A percentile compares a stretch with the other conserved stretches of the same genome.
These are phyloP conservation scores for Pyrochroa serraticornis DNA, from an alignment of 2,888 invertebrate genomes.

Conservation along the genomic window DNA sequence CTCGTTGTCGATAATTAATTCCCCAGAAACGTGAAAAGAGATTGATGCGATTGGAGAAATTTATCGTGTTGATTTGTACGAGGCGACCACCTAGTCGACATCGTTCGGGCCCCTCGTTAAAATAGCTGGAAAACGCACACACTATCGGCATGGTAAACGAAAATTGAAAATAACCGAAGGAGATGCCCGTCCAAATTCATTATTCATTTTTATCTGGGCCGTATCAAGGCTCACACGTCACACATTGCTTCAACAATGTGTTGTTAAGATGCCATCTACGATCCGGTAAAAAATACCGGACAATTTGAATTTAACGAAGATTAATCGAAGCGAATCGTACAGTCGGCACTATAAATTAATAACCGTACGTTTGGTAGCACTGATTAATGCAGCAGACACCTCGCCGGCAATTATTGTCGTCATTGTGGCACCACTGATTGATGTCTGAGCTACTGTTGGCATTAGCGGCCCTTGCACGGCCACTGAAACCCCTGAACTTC, in stretches of 20 bases:
- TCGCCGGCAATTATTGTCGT: constrained; percentile 47
- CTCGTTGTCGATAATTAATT: constrained; percentile 10
- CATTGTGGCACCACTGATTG: constrained; percentile 47
- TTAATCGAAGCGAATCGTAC: constrained; percentile 51
- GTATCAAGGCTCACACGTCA: constrained; percentile 47
- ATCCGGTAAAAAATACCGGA: constrained; percentile 45
- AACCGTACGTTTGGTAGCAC: constrained; percentile 42
- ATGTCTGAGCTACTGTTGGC: constrained; percentile 34
- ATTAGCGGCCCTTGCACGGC: no score
- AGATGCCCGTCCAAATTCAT: constrained; percentile 37
- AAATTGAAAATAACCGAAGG: constrained; percentile 28
- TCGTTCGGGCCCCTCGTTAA: background rate
- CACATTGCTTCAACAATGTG: constrained; percentile 49
- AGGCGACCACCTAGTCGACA: constrained; percentile 4
- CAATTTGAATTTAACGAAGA: constrained; percentile 57
- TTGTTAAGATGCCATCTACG: constrained; percentile 51
- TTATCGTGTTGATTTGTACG: background rate
- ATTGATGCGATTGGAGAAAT: background rate
- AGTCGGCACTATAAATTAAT: constrained; percentile 48
- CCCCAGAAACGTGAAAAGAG: background rate
- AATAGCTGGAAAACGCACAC: background rate
- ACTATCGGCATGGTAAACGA: constrained; percentile 7
- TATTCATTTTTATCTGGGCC: constrained; percentile 51
- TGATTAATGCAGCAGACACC: constrained; percentile 46
- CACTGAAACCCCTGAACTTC: no score